Base-by-base conservation (phyloP, 2,797 vertebrate species). In the Vireo griseus region DNA sequence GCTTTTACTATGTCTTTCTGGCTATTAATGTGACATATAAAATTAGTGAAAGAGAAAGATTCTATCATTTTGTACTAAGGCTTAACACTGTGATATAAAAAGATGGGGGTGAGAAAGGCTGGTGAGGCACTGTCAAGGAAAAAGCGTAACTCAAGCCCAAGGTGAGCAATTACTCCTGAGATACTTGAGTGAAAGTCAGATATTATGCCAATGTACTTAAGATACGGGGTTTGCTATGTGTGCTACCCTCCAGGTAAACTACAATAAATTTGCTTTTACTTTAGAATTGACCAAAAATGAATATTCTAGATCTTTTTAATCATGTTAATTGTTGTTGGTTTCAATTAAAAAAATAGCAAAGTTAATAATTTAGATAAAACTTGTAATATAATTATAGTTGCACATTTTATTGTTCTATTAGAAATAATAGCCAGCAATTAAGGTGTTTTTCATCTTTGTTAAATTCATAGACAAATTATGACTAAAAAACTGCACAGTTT, bases 381-480 rank as follows among this genome's bases (percentile, higher is more conserved):
- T 63, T 97, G 90, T 96, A 95, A 76, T 95, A 83, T 97, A 96
- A 95, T 91, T 92, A 80, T 85, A 96, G 94, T 65, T 96, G 94
- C 94, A 94, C 82, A 95, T 95, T 97, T 97, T 95, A n/a, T 95
- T 88, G 69, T 97, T 96, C 95, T 86, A 93, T 90, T 95, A 93
- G 86, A 91, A 86, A 90, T 96, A 94, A 96, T 95, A 98, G 98
- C 98, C 98, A 98, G 98, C 98, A 98, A 97, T 98, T 98, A 98
- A 98, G 98, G 98, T 97, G 97, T 98, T 97, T 98, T 97, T 96
- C 97, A 97, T 97, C 96, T 97, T 97, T 95, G 82, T 96, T 96
- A 97, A 97, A 97, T 95, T 97, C 94, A 97, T 96, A 94, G 90
- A 95, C 90, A 97, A 97, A 98, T 96, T 97, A 96, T 90, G 96